Conservation (phyloP, 2,888 invertebrate species). For the Thelaira solivaga region DNA sequence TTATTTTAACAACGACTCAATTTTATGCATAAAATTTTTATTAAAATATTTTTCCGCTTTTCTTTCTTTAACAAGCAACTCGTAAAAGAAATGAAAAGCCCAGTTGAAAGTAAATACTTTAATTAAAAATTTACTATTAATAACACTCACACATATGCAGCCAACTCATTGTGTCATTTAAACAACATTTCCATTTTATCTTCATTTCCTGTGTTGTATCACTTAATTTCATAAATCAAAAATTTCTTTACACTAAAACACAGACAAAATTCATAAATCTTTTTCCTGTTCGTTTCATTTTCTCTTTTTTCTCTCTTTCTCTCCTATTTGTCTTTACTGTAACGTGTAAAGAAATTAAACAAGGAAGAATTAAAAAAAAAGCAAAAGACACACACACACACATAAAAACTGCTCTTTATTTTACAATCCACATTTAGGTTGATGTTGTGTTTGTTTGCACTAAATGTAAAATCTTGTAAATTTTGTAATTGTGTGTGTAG, state of each 20-base stretch:
- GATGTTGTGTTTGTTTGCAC: not conserved
- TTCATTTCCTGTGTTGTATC: not conserved
- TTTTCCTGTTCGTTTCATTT: no score
- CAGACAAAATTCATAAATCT: constrained; percentile 54
- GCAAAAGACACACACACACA: not conserved
- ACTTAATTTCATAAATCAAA: constrained; percentile 32
- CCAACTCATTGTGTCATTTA: not conserved
- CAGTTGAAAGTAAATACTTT: not conserved
- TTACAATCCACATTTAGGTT: constrained; percentile 20
- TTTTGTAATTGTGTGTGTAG: not conserved
- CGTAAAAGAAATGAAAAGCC: no score
- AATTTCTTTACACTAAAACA: constrained; percentile 1
- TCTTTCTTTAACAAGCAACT: no score
- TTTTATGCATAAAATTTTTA: no score
- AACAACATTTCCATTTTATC: not conserved
- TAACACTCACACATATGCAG: constrained; percentile 19
- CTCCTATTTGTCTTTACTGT: not conserved
- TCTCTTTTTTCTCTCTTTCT: not conserved
- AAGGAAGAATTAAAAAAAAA: constrained; percentile 71
- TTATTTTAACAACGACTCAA: no score
- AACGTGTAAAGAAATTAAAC: constrained; percentile 81
- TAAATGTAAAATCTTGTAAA: not conserved
- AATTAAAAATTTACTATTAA: not conserved
- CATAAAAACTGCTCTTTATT: not conserved
- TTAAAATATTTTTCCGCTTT: no score